Evolutionary conservation across 1,140 invertebrate genomes (phyloP), one percentile per base, ranked within the genome.

Genomic region (Drepana arcuata): DNA sequence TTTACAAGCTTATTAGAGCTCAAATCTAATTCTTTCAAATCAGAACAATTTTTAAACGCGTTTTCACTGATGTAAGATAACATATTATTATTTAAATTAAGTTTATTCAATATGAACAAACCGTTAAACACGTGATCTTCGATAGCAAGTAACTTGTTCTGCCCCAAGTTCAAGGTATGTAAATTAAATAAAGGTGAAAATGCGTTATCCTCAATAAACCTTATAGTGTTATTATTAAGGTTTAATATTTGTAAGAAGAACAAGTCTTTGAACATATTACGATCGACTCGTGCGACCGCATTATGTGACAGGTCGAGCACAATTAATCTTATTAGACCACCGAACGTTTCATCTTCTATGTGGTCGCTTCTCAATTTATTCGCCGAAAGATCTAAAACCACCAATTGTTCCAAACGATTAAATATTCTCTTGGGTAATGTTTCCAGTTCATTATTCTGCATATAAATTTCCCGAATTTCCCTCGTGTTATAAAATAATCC

Each of bases 181-280:
- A 95, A 83, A 78, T 94, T 94, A 65, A 91, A 93, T 62, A 94
- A 87, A 3, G 91, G 90, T 21, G 90, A 84, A 74, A 95, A 95
- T 2, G 92, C 89, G 42, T 93, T 89, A 5, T 91, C 89, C 16
- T 91, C 89, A 34, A 95, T 89, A 29, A 84, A 87, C 23, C 89
- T 88, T 38, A 95, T 88, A 31, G 89, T 86, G 63, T 95, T 95
- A 68, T 93, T 90, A 56, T 89, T 88, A 41, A 95, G 77, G 64
- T 92, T 91, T 7, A 95, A 84, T 48, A 93, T 90, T 81, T 95
- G 92, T 46, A 95, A 73, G 38, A 91, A 93, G 69, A 93, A 93
- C 33, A 94, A 84, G 62, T 94, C 91, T 57, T 90, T 89, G 67
- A 95, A 95, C 50, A 88, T 89, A 34, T 86, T 86, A n/a, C 85